phyloP scores from a whole-genome alignment of 2,113 vertebrate genomes.

The Vimba vimba region DNA sequence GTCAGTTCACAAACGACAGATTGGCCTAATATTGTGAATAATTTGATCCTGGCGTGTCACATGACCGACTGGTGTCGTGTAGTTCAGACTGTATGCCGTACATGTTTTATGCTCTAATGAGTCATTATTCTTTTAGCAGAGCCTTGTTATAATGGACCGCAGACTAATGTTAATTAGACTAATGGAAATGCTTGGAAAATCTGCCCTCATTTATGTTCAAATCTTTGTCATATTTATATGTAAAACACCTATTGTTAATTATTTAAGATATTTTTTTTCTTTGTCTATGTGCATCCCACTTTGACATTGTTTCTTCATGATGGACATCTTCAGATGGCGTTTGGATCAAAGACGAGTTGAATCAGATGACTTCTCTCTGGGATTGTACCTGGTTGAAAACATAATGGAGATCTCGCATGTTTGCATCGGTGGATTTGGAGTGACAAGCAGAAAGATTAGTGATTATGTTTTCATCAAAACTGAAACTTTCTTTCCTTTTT shows the following conservation, averaged over 20 bases:
- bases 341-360: neutral
- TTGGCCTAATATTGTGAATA: neutral
- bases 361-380: too few relatives aligned
- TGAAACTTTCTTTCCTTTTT: neutral
- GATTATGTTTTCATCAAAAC: neutral
- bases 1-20: neutral
- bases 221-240: neutral
- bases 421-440: neutral
- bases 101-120: neutral
- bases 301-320: neutral
- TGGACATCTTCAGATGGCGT: neutral
- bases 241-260: slow-evolving; percentile 25
- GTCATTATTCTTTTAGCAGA: neutral
- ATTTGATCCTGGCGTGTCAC: neutral
- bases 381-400: neutral
- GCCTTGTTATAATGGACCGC: neutral
- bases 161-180: neutral
- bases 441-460: neutral
- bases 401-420: neutral
- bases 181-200: slow-evolving; percentile 8
- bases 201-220: neutral
- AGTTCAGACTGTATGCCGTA: neutral
- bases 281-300: neutral
- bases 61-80: neutral
- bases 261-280: neutral